Conservation (phyloP, 2,888 invertebrate species). For the Blera fallax region DNA sequence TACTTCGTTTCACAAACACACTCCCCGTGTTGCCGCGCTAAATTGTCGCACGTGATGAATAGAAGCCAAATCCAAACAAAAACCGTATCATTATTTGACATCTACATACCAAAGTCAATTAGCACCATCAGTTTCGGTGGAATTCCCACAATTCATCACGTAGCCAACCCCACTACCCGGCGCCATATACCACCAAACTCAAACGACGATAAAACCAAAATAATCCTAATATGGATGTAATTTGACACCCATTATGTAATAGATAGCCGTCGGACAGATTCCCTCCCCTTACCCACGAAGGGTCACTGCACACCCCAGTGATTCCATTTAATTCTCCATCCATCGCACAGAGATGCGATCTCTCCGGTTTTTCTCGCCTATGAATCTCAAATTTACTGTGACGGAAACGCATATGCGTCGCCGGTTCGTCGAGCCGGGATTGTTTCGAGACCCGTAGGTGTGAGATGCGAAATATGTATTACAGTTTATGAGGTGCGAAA, state of each 20-base stretch:
- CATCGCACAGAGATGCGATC: conserved; percentile 47
- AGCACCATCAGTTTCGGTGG: conserved; percentile 46
- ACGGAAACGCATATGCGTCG: conserved; percentile 51
- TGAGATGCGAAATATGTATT: neutral
- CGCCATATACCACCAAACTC: conserved; percentile 30
- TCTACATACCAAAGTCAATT: conserved; percentile 64
- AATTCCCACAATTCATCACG: conserved; percentile 48
- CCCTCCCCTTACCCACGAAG: neutral
- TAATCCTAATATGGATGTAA: conserved; percentile 63
- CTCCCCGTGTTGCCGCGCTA: neutral
- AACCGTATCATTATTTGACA: conserved; percentile 48
- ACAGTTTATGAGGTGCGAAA: conserved; percentile 63
- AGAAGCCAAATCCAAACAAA: conserved; percentile 23
- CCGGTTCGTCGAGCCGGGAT: neutral
- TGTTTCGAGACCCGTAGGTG: neutral
- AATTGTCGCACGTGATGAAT: neutral
- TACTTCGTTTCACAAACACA: neutral
- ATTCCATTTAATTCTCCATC: conserved; percentile 62
- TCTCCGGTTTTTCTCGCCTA: conserved; percentile 45
- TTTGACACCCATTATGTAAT: conserved; percentile 63
- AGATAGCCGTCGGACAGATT: conserved; percentile 6
- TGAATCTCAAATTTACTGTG: conserved; percentile 69
- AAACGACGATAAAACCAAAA: conserved; percentile 45
- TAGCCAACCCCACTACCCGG: neutral
- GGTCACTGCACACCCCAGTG: conserved; percentile 53